These are phyloP conservation scores for Bombus turneri DNA, from an alignment of 1,140 invertebrate species.

Conservation along the genomic window DNA sequence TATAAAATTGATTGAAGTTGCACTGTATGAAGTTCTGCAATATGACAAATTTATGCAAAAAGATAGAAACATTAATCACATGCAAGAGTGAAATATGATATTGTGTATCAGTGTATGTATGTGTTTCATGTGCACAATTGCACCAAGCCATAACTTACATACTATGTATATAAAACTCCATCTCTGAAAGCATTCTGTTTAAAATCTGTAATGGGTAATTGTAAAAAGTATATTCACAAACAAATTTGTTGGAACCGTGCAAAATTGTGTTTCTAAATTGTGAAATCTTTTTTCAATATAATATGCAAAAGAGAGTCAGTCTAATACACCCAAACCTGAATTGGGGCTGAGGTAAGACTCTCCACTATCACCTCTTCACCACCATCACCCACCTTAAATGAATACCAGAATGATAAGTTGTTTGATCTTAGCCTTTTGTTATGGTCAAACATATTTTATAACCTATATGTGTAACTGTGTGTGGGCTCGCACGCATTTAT, in stretches of 20 bases:
- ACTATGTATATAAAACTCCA: conserved; percentile 26
- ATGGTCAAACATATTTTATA: conserved; percentile 27
- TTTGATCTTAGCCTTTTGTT: conserved; percentile 41
- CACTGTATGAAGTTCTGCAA: not conserved
- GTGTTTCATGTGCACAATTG: conserved; percentile 49
- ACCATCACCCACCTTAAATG: conserved; percentile 75
- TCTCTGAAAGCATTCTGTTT: conserved; percentile 44
- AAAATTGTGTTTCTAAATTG: conserved; percentile 58
- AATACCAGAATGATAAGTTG: conserved; percentile 60
- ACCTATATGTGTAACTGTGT: conserved; percentile 22
- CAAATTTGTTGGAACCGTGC: conserved; percentile 56
- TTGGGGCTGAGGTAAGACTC: conserved; percentile 73
- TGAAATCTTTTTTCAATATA: conserved; percentile 50
- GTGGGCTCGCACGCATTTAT: not conserved
- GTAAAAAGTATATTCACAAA: conserved; percentile 28
- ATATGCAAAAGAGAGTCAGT: conserved; percentile 63
- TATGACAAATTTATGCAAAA: conserved; percentile 11
- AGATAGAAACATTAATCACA: conserved; percentile 31
- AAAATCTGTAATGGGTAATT: conserved; percentile 32
- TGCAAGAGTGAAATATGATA: conserved; percentile 50
- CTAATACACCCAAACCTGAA: conserved; percentile 72
- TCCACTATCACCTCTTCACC: conserved; percentile 74
- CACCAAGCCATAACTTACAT: conserved; percentile 53
- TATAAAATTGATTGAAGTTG: conserved; percentile 24
- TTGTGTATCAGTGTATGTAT: not conserved